phyloP scores from a whole-genome alignment of 2,113 vertebrate species.

The Hyaena hyaena region DNA sequence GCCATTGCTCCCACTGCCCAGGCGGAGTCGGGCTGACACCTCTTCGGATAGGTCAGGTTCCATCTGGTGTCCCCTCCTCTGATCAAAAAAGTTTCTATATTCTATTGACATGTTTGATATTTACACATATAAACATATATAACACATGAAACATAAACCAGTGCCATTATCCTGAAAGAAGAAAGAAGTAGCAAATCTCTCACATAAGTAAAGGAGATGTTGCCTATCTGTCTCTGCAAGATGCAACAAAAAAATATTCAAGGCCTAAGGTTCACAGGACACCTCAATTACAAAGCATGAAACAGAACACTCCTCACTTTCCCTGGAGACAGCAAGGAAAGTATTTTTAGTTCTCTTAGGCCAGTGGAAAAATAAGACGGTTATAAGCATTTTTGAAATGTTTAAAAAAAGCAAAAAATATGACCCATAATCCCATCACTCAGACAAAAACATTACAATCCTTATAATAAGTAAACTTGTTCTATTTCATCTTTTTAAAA shows the following conservation, averaged over 20 bases:
- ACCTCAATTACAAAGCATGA: not conserved
- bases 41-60: constrained; percentile 92
- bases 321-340: constrained; percentile 14
- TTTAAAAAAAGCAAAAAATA: constrained; percentile 43
- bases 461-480: not conserved
- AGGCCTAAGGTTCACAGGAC: not conserved
- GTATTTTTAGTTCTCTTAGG: constrained; percentile 24
- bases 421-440: not conserved
- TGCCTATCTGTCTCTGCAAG: not conserved
- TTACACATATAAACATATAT: not conserved
- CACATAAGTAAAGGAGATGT: not conserved
- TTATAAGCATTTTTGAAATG: not conserved
- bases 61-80: constrained; percentile 80
- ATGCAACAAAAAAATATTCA: not conserved
- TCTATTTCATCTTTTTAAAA: not conserved
- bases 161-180: constrained; percentile 44
- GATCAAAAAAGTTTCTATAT: constrained; percentile 67
- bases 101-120: constrained; percentile 50
- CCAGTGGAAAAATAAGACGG: constrained; percentile 2
- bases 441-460: not conserved
- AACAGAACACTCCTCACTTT: not conserved
- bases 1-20: constrained; percentile 84
- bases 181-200: not conserved
- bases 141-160: constrained; percentile 50
- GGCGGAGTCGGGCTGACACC: constrained; percentile 90